A percentile compares a stretch with the other conserved stretches of the same genome.
These are phyloP conservation scores for Apoda limacodes DNA, from an alignment of 2,888 invertebrate genomes.

Conservation along the genomic window DNA sequence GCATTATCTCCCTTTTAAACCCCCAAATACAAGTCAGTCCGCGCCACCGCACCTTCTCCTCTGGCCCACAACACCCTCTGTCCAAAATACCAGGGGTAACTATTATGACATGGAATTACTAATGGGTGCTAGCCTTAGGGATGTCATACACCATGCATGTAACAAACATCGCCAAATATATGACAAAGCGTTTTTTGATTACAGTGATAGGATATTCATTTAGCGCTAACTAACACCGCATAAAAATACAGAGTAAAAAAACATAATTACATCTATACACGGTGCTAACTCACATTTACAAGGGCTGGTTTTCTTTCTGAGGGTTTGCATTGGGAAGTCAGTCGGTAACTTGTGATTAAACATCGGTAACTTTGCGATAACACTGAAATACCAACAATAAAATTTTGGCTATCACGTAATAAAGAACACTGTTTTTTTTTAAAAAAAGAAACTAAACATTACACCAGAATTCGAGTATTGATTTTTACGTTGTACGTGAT, in stretches of 20 bases:
- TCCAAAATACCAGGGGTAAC: slow-evolving; percentile 56
- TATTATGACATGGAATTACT: slow-evolving; percentile 49
- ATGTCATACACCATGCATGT: slow-evolving; percentile 40
- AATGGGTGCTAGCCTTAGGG: slow-evolving; percentile 26
- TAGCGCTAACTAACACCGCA: slow-evolving; percentile 50
- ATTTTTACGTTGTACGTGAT: slow-evolving; percentile 40
- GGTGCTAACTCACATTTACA: slow-evolving; percentile 86
- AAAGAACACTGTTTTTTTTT: slow-evolving; percentile 14
- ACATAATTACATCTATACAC: slow-evolving; percentile 28
- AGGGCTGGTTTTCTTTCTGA: slow-evolving; percentile 93
- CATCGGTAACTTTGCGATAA: slow-evolving; percentile 48
- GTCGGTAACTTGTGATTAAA: slow-evolving; percentile 70
- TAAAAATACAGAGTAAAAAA: slow-evolving; percentile 28
- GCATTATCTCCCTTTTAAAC: slow-evolving; percentile 61
- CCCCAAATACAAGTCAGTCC: slow-evolving; percentile 48
- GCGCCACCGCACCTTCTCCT: slow-evolving; percentile 40
- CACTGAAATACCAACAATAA: slow-evolving; percentile 59
- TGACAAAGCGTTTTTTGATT: slow-evolving; percentile 43
- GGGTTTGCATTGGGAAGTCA: slow-evolving; percentile 85
- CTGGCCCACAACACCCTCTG: slow-evolving; percentile 57
- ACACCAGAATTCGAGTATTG: slow-evolving; percentile 43
- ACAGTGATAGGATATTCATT: slow-evolving; percentile 40
- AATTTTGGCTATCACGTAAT: slow-evolving; percentile 27
- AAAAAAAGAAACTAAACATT: slow-evolving; percentile 36
- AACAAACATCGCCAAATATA: slow-evolving; percentile 36